Percentiles rank a stretch among this genome's conserved stretches.
Conservation (phyloP, 1,140 invertebrate genomes). For the Rhynchophorus ferrugineus region DNA sequence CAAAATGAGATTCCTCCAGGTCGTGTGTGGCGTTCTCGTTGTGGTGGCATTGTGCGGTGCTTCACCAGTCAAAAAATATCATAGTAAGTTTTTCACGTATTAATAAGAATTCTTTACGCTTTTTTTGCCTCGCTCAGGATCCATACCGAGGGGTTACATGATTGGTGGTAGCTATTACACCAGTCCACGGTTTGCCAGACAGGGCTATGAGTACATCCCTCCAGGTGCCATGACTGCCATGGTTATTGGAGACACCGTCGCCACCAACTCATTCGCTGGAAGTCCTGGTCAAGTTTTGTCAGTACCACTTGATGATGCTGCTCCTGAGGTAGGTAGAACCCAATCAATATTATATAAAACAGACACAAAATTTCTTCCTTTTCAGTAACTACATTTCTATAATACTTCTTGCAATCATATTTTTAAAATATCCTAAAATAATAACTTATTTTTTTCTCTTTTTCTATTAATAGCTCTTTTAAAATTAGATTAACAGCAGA, state of each 20-base stretch:
- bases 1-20: slow-evolving; percentile 4
- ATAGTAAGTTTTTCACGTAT: not conserved
- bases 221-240: slow-evolving; percentile 32
- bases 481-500: too few relatives aligned
- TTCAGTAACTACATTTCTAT: too few relatives aligned
- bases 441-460: too few relatives aligned
- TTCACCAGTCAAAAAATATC: slow-evolving; percentile 4
- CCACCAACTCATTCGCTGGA: slow-evolving; percentile 27
- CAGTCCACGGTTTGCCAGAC: slow-evolving; percentile 15
- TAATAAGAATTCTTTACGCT: not conserved
- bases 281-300: not conserved
- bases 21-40: slow-evolving; percentile 13
- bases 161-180: slow-evolving; percentile 41
- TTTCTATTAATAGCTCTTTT: too few relatives aligned
- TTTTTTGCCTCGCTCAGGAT: too few relatives aligned
- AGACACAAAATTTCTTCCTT: too few relatives aligned
- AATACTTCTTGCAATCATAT: too few relatives aligned
- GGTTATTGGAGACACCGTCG: slow-evolving; percentile 28
- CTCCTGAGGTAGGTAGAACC: slow-evolving; percentile 8
- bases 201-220: slow-evolving; percentile 19
- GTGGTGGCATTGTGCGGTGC: slow-evolving; percentile 6
- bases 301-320: not conserved
- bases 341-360: too few relatives aligned
- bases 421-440: too few relatives aligned
- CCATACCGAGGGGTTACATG: slow-evolving; percentile 21